Evolutionary conservation across 2,888 invertebrate species (phyloP).

Genomic region (Stenurella melanura): DNA sequence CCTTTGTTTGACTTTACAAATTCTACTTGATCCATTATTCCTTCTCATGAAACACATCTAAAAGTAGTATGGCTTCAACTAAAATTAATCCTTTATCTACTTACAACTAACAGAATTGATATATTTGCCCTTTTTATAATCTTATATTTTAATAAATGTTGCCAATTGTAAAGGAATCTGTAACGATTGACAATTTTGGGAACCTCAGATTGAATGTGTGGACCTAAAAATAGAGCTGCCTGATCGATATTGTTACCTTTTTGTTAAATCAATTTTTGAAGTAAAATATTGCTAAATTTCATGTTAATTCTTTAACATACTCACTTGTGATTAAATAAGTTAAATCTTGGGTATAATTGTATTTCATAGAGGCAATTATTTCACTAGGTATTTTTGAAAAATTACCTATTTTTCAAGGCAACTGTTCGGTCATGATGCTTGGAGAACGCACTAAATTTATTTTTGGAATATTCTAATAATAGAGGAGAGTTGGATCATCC

Average conservation of each 20-base stretch:
- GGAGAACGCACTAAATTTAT: slow-evolving; percentile 41
- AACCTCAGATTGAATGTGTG: slow-evolving; percentile 39
- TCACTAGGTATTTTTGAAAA: slow-evolving; percentile 18
- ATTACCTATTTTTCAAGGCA: slow-evolving; percentile 23
- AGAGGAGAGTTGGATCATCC: slow-evolving; percentile 8
- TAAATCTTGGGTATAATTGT: not conserved
- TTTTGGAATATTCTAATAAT: slow-evolving; percentile 45
- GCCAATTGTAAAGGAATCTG: slow-evolving; percentile 13
- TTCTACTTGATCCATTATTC: slow-evolving; percentile 50
- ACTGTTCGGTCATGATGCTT: not conserved
- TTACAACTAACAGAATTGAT: no score
- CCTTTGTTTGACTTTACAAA: slow-evolving; percentile 72
- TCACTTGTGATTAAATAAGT: slow-evolving; percentile 4
- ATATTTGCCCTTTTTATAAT: no score
- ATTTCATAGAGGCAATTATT: not conserved
- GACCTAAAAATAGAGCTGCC: slow-evolving; percentile 43
- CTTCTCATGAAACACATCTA: not conserved
- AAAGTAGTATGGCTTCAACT: not conserved
- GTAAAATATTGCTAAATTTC: not conserved
- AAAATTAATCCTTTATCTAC: no score
- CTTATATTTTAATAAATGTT: no score
- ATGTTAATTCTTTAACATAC: slow-evolving; percentile 12
- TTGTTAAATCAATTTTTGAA: not conserved
- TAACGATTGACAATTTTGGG: slow-evolving; percentile 26
- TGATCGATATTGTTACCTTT: slow-evolving; percentile 38